These are phyloP conservation scores for Anniella stebbinsi DNA, from an alignment of 2,797 vertebrate genomes.

Conservation along the genomic window DNA sequence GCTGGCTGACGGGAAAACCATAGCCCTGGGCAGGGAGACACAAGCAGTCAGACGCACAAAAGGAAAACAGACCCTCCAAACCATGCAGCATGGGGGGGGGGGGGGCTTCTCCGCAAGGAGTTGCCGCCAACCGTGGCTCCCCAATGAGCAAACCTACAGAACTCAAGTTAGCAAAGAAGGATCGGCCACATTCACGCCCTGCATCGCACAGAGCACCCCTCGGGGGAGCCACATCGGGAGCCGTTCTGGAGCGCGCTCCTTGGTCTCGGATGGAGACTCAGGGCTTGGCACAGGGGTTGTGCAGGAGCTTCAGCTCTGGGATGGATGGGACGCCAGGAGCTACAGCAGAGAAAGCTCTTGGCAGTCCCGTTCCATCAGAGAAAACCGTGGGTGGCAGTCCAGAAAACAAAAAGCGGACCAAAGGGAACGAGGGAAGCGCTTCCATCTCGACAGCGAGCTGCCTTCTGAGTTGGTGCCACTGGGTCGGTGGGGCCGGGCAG, in stretches of 20 bases:
- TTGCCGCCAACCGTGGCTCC: neutral
- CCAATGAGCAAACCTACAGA: neutral
- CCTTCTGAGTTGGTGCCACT: neutral
- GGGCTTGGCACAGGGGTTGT: too few species aligned
- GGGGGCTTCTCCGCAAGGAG: neutral
- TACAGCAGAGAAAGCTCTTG: neutral
- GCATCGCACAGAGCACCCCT: neutral
- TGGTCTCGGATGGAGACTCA: neutral
- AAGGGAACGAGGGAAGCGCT: too few species aligned
- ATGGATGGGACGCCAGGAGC: neutral
- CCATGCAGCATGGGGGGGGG: too few species aligned
- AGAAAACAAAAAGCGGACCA: too few species aligned
- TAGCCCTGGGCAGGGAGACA: constrained; percentile 83
- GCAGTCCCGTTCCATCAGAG: too few species aligned
- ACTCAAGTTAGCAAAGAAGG: neutral
- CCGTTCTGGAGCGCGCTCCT: neutral
- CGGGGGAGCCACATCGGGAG: neutral
- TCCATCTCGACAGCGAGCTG: too few species aligned
- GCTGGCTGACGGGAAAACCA: constrained; percentile 93
- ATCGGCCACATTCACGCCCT: too few species aligned
- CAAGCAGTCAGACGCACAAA: too few species aligned
- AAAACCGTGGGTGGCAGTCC: neutral
- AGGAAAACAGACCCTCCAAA: too few species aligned
- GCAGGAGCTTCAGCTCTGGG: neutral
- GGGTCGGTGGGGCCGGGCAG: neutral